Evolutionary conservation across 2,797 vertebrate genomes (phyloP).

Genomic region (Channa striata): DNA sequence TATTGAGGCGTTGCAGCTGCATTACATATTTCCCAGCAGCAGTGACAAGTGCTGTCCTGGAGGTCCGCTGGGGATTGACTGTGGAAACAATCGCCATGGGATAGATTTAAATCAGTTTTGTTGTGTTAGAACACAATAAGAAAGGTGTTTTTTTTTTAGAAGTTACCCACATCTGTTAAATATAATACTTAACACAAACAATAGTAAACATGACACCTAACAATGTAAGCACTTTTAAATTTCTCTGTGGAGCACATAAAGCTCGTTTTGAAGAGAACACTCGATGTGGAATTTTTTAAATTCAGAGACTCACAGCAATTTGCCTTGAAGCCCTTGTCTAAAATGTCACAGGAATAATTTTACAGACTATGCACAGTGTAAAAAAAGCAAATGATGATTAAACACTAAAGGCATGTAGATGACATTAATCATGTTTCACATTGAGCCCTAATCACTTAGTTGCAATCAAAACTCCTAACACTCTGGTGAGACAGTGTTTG

Average conservation of each 20-base stretch:
- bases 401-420: constrained; percentile 28
- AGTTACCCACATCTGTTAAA: background rate
- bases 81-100: constrained; percentile 44
- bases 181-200: background rate
- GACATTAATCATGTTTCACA: constrained; percentile 41
- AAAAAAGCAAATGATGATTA: constrained; percentile 37
- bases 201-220: background rate
- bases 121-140: constrained; percentile 6
- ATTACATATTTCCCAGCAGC: constrained; percentile 59
- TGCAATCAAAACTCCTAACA: constrained; percentile 50
- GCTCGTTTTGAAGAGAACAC: background rate
- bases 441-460: constrained; percentile 31
- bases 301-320: constrained; percentile 1
- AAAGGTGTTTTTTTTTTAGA: background rate
- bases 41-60: constrained; percentile 24
- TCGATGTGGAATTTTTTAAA: background rate
- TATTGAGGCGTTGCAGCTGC: constrained; percentile 64
- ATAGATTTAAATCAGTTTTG: background rate
- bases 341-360: constrained; percentile 15
- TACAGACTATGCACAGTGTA: constrained; percentile 10
- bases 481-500: constrained; percentile 38
- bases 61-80: constrained; percentile 30
- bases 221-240: background rate
- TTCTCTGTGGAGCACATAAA: background rate
- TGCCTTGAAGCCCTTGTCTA: constrained; percentile 6